Evolutionary conservation across 2,797 vertebrate genomes (phyloP), one percentile per base, ranked within the genome.

Genomic region (Anableps anableps): DNA sequence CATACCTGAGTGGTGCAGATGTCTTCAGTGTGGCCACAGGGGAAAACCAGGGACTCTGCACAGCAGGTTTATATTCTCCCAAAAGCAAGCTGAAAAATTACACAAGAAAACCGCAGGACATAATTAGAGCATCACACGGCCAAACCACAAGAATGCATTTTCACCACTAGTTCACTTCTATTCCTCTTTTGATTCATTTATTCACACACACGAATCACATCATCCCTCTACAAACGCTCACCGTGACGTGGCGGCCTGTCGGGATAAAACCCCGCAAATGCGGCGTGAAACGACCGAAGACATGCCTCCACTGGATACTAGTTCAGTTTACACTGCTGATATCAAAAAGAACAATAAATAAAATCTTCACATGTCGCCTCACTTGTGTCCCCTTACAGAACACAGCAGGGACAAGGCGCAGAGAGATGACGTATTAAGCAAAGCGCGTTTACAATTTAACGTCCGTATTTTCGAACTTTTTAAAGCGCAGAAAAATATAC

Each of bases 1-100:
- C 90, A 81, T 94, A 99, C 98, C 98, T 97, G 81, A 96, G 81
- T 0, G 98, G 96, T 45, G 96, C 89, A 29, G 97, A 96, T 0
- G 95, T 95, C 91, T 96, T 95, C 72, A 97, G 60, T 0, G 94
- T 95, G 88, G 98, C 84, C 84, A 97, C 74, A 0, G 97, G 95
- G 10, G 93, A 89, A 88, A 96, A 95, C 96, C 97, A 97, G 66
- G 96, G 97, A 82, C 83, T 94, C 19, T 84, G 91, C 85, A 92
- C 91, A 64, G 2, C 83, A 89, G 81, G 80, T 7, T 2, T 78
- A 80, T 76, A 74, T 84, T 91, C 94, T 84, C 89, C 83, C n/a
- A 88, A 83, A 66, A 95, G 78, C 47, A 91, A 84, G 36, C 97
- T 98, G 80, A 7, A 80, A 74, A 88, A 48, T 0, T 79, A 79